phyloP scores from a whole-genome alignment of 2,888 invertebrate genomes.

The Leptothorax acervorum region DNA sequence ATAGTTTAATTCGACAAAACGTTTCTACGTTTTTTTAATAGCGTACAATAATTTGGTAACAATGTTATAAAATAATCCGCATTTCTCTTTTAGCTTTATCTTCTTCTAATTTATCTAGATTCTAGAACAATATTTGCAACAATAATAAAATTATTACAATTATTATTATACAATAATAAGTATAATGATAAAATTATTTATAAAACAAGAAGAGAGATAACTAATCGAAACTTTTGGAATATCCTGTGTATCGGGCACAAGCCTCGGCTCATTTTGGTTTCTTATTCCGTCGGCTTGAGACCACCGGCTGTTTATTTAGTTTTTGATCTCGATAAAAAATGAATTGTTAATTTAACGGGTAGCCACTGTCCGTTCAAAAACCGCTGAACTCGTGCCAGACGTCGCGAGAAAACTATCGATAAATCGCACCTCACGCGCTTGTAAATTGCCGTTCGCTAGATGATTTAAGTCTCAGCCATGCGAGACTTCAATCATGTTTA shows the following conservation, averaged over 20 bases:
- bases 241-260: neutral
- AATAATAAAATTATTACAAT: neutral
- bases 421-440: conserved; percentile 25
- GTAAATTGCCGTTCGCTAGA: conserved; percentile 43
- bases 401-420: conserved; percentile 38
- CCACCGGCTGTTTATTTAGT: conserved; percentile 12
- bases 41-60: neutral
- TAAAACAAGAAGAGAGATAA: neutral
- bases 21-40: neutral
- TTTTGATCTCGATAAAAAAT: neutral
- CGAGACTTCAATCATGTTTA: neutral
- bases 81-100: neutral
- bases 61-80: neutral
- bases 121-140: neutral
- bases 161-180: neutral
- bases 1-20: neutral
- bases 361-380: neutral
- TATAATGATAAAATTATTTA: neutral
- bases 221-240: no score
- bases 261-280: neutral
- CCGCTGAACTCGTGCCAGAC: conserved; percentile 23
- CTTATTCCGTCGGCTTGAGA: neutral
- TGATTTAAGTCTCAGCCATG: conserved; percentile 29
- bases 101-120: neutral
- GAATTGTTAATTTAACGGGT: conserved; percentile 37